phyloP scores from a whole-genome alignment of 2,888 invertebrate species.

The Alloplasta piceator region DNA sequence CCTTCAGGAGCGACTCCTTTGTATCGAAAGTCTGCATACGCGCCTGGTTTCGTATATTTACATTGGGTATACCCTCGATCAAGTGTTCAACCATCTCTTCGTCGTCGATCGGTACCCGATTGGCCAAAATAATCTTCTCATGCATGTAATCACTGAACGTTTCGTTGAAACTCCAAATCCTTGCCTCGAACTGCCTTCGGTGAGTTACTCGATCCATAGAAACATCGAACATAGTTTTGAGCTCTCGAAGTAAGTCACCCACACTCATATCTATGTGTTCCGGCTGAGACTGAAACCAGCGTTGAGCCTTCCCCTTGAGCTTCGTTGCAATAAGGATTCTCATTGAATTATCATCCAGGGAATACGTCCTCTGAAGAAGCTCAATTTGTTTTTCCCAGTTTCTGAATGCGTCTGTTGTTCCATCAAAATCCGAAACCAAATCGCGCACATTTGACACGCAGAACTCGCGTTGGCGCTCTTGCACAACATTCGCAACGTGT shows the following conservation, averaged over 20 bases:
- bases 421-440: too few relatives aligned
- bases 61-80: conserved; percentile 58
- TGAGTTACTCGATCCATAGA: conserved; percentile 21
- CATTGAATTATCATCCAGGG: not conserved
- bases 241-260: conserved; percentile 20
- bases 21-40: conserved; percentile 42
- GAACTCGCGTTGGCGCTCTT: not conserved
- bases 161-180: conserved; percentile 47
- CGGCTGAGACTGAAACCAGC: conserved; percentile 60
- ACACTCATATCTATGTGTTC: conserved; percentile 46
- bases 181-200: conserved; percentile 46
- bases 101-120: conserved; percentile 23
- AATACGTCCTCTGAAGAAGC: too few relatives aligned
- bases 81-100: conserved; percentile 59
- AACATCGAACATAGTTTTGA: conserved; percentile 52
- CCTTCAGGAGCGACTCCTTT: conserved; percentile 20
- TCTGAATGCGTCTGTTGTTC: too few relatives aligned
- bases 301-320: conserved; percentile 44
- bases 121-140: conserved; percentile 56
- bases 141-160: conserved; percentile 58
- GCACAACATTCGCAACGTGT: not conserved
- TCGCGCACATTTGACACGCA: too few relatives aligned
- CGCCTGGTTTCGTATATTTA: conserved; percentile 41
- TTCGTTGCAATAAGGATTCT: conserved; percentile 23
- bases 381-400: too few relatives aligned